Evolutionary conservation across 1,140 invertebrate genomes (phyloP).

Genomic region (Zaprionus lachaisei): DNA sequence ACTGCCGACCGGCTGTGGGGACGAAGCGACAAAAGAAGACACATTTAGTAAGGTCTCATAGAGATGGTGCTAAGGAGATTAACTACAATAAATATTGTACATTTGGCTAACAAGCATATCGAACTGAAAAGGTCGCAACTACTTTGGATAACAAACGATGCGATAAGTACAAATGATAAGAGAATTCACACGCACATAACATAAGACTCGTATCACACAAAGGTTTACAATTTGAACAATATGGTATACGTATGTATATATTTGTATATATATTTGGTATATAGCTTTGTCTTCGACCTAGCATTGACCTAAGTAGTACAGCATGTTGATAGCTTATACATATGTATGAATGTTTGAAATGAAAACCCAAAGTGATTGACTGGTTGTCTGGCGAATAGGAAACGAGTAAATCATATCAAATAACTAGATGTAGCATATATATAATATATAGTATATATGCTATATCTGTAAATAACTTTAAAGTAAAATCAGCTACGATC

Average conservation of each 20-base stretch:
- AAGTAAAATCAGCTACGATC: slow-evolving; percentile 6
- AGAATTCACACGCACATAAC: slow-evolving; percentile 80
- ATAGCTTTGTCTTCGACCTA: slow-evolving; percentile 64
- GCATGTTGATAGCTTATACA: slow-evolving; percentile 68
- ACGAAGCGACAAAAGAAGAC: slow-evolving; percentile 47
- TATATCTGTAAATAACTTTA: background rate
- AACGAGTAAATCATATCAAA: slow-evolving; percentile 18
- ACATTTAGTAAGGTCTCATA: slow-evolving; percentile 59
- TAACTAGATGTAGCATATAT: slow-evolving; percentile 24
- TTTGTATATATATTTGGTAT: slow-evolving; percentile 18
- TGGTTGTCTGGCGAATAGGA: slow-evolving; percentile 70
- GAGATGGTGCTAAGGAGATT: slow-evolving; percentile 19
- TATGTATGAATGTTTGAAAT: slow-evolving; percentile 53
- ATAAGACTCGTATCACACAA: slow-evolving; percentile 80
- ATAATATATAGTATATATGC: slow-evolving; percentile 39
- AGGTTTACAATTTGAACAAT: slow-evolving; percentile 79
- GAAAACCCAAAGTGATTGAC: slow-evolving; percentile 57
- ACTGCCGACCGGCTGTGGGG: slow-evolving; percentile 95
- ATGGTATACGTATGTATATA: slow-evolving; percentile 52
- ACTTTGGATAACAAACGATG: slow-evolving; percentile 55
- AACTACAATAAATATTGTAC: slow-evolving; percentile 22
- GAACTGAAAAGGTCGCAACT: slow-evolving; percentile 65
- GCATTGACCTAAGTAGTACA: slow-evolving; percentile 61
- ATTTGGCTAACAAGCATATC: slow-evolving; percentile 61
- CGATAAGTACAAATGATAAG: slow-evolving; percentile 70